Conservation (phyloP, 2,797 vertebrate genomes). For the Chloroceryle amazona region DNA sequence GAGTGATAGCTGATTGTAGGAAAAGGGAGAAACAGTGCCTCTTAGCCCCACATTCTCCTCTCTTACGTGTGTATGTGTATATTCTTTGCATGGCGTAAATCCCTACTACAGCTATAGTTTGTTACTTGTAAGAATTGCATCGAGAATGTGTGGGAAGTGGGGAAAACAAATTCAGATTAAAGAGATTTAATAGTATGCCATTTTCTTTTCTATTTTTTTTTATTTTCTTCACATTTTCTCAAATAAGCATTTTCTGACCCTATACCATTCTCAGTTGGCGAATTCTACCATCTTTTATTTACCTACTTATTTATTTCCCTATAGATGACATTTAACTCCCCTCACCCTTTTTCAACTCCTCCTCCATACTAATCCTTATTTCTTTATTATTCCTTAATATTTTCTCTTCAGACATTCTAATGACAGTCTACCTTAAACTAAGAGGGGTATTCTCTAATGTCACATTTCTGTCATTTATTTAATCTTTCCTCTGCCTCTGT, state of each 20-base stretch:
- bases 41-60: not conserved
- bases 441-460: not conserved
- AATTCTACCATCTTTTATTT: not conserved
- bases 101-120: not conserved
- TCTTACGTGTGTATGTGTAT: too few species aligned
- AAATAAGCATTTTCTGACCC: not conserved
- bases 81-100: not conserved
- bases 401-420: not conserved
- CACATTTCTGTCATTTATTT: not conserved
- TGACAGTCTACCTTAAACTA: not conserved
- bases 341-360: not conserved
- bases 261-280: fast-evolving
- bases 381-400: not conserved
- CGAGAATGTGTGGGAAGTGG: not conserved
- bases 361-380: not conserved
- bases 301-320: not conserved
- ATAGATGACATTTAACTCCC: not conserved
- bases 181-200: not conserved
- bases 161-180: not conserved
- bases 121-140: not conserved
- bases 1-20: not conserved
- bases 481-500: not conserved
- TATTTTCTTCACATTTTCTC: not conserved
- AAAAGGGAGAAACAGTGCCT: not conserved
- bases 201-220: not conserved